Evolutionary conservation across 2,113 vertebrate species (phyloP).

Genomic region (Stomatorhinus ivindoensis): DNA sequence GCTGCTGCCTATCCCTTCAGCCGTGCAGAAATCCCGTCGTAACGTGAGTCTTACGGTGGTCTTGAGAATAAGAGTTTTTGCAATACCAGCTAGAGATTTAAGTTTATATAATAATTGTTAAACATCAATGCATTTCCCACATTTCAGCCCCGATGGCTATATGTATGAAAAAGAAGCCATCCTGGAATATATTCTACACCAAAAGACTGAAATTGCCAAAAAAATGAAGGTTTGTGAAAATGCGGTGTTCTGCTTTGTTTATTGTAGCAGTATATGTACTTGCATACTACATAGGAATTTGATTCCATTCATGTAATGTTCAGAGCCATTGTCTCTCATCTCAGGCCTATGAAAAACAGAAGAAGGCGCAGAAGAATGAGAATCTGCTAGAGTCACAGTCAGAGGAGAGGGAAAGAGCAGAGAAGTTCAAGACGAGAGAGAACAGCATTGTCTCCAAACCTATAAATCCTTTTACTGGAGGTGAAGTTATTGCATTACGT

Average conservation of each 20-base stretch:
- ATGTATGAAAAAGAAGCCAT: constrained; percentile 84
- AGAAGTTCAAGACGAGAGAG: constrained; percentile 75
- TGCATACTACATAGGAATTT: background rate
- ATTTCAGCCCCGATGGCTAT: constrained; percentile 70
- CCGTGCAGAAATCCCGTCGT: constrained; percentile 77
- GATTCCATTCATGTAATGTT: background rate
- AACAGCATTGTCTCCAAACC: constrained; percentile 80
- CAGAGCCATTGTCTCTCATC: background rate
- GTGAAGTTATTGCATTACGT: constrained; percentile 29
- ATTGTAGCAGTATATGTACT: background rate
- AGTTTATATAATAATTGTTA: background rate
- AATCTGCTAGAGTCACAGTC: constrained; percentile 66
- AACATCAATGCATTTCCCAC: constrained; percentile 9
- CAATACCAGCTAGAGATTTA: background rate
- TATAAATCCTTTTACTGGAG: constrained; percentile 76
- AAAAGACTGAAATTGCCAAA: constrained; percentile 76
- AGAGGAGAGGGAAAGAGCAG: constrained; percentile 65
- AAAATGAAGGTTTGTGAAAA: constrained; percentile 70
- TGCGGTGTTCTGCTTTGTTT: background rate
- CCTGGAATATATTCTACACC: constrained; percentile 80
- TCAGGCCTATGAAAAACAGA: constrained; percentile 82
- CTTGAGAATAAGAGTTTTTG: background rate
- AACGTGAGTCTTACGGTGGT: constrained; percentile 58
- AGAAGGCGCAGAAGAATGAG: constrained; percentile 59
- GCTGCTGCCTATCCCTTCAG: constrained; percentile 82